phyloP scores from a whole-genome alignment of 2,113 vertebrate genomes.

The Progne subis region DNA sequence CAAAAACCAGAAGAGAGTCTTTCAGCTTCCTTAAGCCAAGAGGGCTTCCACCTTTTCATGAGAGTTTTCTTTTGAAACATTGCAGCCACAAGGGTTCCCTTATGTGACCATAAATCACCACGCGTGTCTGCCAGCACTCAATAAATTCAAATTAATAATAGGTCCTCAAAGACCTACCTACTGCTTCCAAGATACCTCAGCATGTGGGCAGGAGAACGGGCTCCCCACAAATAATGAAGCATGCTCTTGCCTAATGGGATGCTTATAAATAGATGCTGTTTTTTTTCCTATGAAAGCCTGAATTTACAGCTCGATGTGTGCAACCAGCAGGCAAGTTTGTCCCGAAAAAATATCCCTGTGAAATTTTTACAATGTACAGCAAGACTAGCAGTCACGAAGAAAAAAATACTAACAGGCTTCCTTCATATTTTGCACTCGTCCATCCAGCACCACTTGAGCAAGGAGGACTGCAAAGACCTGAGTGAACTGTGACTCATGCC shows the following conservation, averaged over 20 bases:
- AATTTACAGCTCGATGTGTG: not conserved
- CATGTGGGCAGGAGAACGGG: conserved; percentile 11
- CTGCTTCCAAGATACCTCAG: conserved; percentile 25
- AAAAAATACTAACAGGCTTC: not conserved
- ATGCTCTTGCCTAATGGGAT: not conserved
- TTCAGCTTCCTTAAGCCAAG: not conserved
- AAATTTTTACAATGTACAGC: not conserved
- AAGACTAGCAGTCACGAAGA: not conserved
- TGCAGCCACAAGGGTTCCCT: conserved; percentile 43
- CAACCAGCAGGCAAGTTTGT: not conserved
- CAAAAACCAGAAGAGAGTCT: not conserved
- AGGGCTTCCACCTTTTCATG: not conserved
- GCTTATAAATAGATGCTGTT: conserved; percentile 15
- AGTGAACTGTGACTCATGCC: not conserved
- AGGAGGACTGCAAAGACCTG: not conserved
- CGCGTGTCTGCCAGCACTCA: conserved; percentile 42
- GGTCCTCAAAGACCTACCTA: conserved; percentile 21
- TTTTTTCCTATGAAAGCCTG: conserved; percentile 35
- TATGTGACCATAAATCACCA: conserved; percentile 12
- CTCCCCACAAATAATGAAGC: conserved; percentile 3
- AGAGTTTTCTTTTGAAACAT: conserved; percentile 23
- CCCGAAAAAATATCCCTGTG: not conserved
- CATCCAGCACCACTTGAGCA: not conserved
- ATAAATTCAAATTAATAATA: conserved; percentile 57
- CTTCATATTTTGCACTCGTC: not conserved